Conservation (phyloP, 2,797 vertebrate species). For the Phoxinus dragarum region DNA sequence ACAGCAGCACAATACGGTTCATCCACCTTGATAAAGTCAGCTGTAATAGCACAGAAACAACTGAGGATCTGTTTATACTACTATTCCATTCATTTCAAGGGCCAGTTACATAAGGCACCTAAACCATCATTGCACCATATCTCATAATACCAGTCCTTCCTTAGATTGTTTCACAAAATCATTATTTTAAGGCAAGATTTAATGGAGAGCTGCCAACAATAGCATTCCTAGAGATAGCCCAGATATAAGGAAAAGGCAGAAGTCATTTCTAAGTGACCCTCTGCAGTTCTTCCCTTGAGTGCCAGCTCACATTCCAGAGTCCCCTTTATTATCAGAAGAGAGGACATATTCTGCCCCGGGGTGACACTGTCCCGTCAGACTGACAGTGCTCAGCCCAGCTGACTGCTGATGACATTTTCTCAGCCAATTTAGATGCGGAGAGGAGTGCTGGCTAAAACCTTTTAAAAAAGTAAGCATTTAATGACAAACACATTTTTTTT, state of each 20-base stretch:
- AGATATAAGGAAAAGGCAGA: conserved; percentile 34
- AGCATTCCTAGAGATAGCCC: neutral
- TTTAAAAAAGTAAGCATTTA: conserved; percentile 23
- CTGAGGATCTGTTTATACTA: neutral
- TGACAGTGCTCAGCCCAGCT: conserved; percentile 58
- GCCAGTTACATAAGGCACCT: neutral
- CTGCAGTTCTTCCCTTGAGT: conserved; percentile 56
- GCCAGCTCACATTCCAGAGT: conserved; percentile 57
- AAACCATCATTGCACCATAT: conserved; percentile 1
- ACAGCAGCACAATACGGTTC: neutral
- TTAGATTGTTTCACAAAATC: conserved; percentile 38
- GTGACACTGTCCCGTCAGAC: conserved; percentile 61
- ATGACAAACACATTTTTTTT: neutral
- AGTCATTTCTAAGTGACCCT: conserved; percentile 61
- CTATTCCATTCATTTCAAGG: neutral
- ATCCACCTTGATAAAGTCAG: neutral
- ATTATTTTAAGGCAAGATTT: conserved; percentile 19
- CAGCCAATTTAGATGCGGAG: conserved; percentile 60
- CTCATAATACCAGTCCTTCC: neutral
- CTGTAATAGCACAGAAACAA: conserved; percentile 2
- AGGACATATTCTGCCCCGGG: conserved; percentile 60
- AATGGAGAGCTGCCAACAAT: conserved; percentile 20
- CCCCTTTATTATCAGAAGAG: conserved; percentile 64
- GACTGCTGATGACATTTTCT: conserved; percentile 54
- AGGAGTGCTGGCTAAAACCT: conserved; percentile 25